phyloP scores from a whole-genome alignment of 2,888 invertebrate species.

The Tortricodes alternella region DNA sequence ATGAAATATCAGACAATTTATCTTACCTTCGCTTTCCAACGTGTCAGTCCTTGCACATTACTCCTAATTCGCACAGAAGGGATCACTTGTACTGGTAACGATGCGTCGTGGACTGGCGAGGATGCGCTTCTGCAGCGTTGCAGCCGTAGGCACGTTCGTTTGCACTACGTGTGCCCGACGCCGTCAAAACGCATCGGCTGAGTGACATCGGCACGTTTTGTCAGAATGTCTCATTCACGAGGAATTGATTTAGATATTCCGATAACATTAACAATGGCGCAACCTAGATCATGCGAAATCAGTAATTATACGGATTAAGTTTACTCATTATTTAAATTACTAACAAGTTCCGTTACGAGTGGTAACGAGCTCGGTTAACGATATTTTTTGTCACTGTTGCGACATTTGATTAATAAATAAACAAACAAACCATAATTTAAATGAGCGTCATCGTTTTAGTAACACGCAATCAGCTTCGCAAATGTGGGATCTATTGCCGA shows the following conservation, averaged over 20 bases:
- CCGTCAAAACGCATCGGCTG: background rate
- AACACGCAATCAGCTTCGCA: no score
- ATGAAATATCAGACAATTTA: no score
- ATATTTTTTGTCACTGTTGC: no score
- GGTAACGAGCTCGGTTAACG: no score
- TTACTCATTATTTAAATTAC: no score
- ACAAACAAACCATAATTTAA: no score
- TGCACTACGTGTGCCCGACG: constrained; percentile 36
- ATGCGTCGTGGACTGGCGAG: constrained; percentile 33
- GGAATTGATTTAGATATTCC: constrained; percentile 11
- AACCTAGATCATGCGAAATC: no score
- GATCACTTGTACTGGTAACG: background rate
- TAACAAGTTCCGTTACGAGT: no score
- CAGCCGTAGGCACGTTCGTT: constrained; percentile 43
- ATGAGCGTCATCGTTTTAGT: no score
- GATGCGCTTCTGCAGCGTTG: constrained; percentile 30
- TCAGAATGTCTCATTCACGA: constrained; percentile 12
- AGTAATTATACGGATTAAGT: no score
- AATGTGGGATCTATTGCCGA: no score
- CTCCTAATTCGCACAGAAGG: background rate
- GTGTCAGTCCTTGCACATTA: background rate
- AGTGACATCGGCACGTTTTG: constrained; percentile 12
- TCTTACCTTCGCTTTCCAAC: background rate
- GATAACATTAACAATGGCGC: background rate
- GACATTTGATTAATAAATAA: no score